A percentile compares a stretch with the other conserved stretches of the same genome.
Evolutionary conservation across 2,888 invertebrate genomes (phyloP).

Genomic region (Ectemnius lituratus): DNA sequence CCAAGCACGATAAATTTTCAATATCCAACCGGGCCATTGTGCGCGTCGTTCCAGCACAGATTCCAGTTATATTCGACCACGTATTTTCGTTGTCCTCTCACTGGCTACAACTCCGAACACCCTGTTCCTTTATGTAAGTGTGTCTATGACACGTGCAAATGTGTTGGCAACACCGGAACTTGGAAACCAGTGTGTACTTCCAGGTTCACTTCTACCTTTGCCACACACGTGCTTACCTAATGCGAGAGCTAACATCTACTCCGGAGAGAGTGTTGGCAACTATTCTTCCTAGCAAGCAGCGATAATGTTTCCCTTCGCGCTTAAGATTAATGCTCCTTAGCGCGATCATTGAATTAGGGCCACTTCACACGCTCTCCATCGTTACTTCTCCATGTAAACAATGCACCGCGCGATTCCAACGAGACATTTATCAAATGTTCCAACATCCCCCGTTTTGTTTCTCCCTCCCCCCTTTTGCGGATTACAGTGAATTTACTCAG

Average conservation of each 20-base stretch:
- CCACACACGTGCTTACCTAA: no score
- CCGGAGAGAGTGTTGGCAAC: not conserved
- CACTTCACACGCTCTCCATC: not conserved
- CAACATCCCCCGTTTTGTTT: not conserved
- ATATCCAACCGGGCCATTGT: conserved; percentile 43
- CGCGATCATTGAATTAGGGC: conserved; percentile 5
- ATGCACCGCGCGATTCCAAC: not conserved
- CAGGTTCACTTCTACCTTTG: no score
- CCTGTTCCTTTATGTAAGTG: not conserved
- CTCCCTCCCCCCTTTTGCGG: not conserved
- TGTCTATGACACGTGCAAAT: no score
- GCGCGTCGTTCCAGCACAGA: not conserved
- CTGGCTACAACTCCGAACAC: not conserved
- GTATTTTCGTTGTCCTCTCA: conserved; percentile 29
- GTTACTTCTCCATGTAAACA: not conserved
- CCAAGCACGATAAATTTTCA: conserved; percentile 44
- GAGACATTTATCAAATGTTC: not conserved
- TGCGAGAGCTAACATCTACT: not conserved
- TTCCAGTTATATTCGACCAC: conserved; percentile 14
- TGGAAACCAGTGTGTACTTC: no score
- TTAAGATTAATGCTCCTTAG: conserved; percentile 4
- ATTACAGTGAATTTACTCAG: not conserved
- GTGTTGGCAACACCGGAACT: no score
- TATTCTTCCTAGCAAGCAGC: not conserved
- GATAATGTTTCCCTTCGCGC: conserved; percentile 1